Conservation (phyloP, 2,797 vertebrate species). For the Bovichtus variegatus region DNA sequence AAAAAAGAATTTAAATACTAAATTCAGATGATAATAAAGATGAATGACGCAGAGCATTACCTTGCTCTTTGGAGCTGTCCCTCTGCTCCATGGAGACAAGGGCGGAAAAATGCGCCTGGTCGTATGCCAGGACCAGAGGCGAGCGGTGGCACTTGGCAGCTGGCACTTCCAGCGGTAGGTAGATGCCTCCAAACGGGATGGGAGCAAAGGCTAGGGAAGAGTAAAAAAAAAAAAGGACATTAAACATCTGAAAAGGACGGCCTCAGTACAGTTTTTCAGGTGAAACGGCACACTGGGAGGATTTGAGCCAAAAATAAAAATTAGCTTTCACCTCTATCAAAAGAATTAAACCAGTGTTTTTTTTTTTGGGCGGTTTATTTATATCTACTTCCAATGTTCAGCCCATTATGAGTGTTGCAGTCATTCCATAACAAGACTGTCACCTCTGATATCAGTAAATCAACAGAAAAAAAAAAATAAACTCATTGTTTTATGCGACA, state of each 20-base stretch:
- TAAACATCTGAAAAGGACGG: not conserved
- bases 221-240: not conserved
- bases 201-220: conserved; percentile 92
- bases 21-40: not conserved
- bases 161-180: conserved; percentile 94
- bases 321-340: not conserved
- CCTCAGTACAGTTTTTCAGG: not conserved
- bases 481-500: not conserved
- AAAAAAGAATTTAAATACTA: not conserved
- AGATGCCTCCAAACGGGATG: conserved; percentile 97
- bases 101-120: conserved; percentile 98
- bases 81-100: conserved; percentile 98
- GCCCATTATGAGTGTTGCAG: not conserved
- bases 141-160: conserved; percentile 94
- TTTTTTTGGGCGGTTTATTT: not conserved
- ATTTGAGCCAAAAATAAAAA: conserved; percentile 7
- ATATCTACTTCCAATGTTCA: not conserved
- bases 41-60: conserved; percentile 73
- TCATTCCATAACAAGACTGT: not conserved
- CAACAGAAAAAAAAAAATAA: not conserved
- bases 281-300: not conserved
- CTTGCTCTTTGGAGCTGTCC: conserved; percentile 93
- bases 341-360: conserved; percentile 10
- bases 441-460: not conserved
- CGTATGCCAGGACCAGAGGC: conserved; percentile 94